Evolutionary conservation across 2,113 vertebrate species (phyloP).

Genomic region (Microcebus ravelobensis): DNA sequence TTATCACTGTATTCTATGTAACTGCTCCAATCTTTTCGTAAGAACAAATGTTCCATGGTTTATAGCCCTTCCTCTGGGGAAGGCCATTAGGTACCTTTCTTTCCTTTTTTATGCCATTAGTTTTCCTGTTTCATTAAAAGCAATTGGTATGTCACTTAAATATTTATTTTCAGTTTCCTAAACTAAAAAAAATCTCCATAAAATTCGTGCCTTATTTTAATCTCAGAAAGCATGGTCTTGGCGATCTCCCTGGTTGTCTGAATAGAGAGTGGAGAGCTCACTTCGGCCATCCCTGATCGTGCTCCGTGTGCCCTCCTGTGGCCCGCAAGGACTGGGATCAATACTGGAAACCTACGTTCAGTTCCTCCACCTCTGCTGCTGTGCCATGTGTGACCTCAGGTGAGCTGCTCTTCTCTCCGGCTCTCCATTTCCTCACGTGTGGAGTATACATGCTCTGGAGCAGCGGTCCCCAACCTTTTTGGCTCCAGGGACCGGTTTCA

Average conservation of each 20-base stretch:
- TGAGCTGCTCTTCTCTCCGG: background rate
- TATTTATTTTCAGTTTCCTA: background rate
- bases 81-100: too few species aligned
- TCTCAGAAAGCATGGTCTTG: background rate
- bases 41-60: too few species aligned
- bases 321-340: too few species aligned
- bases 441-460: too few species aligned
- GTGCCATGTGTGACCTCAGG: background rate
- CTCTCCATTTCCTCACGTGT: background rate
- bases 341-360: background rate
- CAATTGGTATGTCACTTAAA: background rate
- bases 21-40: background rate
- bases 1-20: background rate
- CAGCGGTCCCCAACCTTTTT: background rate
- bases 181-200: background rate
- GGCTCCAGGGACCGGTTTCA: too few species aligned
- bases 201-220: background rate
- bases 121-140: background rate
- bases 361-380: background rate
- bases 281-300: background rate
- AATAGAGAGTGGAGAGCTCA: background rate
- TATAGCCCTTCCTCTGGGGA: rapidly evolving
- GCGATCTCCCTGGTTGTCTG: background rate
- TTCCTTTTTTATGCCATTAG: background rate
- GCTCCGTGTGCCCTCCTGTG: rapidly evolving